These are phyloP conservation scores for Andricus quercusramuli DNA, from an alignment of 2,888 invertebrate genomes.

Conservation along the genomic window DNA sequence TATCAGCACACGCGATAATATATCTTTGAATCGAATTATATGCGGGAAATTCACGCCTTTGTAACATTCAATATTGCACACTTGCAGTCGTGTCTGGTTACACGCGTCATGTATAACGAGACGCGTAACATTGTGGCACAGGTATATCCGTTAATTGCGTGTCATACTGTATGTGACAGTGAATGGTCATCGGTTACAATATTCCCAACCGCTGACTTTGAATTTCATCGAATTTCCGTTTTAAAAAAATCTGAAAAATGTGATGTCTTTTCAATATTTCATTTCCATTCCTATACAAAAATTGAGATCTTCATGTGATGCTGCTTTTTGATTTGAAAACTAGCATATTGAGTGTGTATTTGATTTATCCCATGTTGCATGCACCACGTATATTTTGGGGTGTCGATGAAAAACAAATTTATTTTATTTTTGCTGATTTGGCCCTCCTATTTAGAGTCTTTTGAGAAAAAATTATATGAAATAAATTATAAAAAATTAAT, in stretches of 20 bases:
- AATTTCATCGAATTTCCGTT: not conserved
- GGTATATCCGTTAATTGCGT: slow-evolving; percentile 35
- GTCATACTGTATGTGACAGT: slow-evolving; percentile 25
- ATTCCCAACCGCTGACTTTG: slow-evolving; percentile 4
- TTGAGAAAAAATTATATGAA: no score
- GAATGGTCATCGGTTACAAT: slow-evolving; percentile 33
- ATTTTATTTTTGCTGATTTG: no score
- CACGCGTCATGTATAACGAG: slow-evolving; percentile 29
- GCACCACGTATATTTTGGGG: no score
- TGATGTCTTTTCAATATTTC: not conserved
- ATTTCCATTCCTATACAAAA: not conserved
- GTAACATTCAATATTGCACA: slow-evolving; percentile 32
- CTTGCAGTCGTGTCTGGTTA: slow-evolving; percentile 23
- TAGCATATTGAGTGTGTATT: no score
- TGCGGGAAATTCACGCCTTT: slow-evolving; percentile 12
- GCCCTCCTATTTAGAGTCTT: no score
- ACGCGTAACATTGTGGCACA: slow-evolving; percentile 27
- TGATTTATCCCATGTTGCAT: no score
- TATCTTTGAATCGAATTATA: slow-evolving; percentile 20
- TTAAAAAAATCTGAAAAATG: not conserved
- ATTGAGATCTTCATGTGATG: not conserved
- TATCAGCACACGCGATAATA: slow-evolving; percentile 4
- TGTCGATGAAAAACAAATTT: no score
- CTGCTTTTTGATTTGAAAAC: not conserved
- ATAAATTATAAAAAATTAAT: no score